These are phyloP conservation scores for Rhea americana DNA, from an alignment of 2,113 vertebrate species.

Conservation along the genomic window DNA sequence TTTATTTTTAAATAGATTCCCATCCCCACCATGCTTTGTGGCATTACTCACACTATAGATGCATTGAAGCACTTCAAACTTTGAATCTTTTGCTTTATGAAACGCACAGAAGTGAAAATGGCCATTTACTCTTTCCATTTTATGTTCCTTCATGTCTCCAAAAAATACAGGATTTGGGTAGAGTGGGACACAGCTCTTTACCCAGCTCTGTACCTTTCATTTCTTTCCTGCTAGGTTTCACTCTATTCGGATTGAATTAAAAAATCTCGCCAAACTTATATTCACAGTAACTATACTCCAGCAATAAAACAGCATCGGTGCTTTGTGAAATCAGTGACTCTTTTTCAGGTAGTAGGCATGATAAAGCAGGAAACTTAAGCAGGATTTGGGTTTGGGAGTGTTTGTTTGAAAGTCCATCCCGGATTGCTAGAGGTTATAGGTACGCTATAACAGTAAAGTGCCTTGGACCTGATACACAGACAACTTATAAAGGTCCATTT, in stretches of 20 bases:
- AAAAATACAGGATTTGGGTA: slow-evolving; percentile 35
- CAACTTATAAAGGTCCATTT: slow-evolving; percentile 32
- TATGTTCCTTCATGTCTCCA: slow-evolving; percentile 35
- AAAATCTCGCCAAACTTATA: background rate
- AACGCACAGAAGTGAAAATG: slow-evolving; percentile 8
- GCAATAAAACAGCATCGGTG: background rate
- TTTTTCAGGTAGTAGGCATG: background rate
- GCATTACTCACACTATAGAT: background rate
- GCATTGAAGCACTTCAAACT: background rate
- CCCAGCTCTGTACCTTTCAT: background rate
- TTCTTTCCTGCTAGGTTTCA: slow-evolving; percentile 25
- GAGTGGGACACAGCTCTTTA: background rate
- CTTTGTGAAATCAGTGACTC: background rate
- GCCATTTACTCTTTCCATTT: slow-evolving; percentile 31
- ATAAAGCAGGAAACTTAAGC: background rate
- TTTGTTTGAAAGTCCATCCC: background rate
- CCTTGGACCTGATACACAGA: background rate
- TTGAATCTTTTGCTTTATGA: slow-evolving; percentile 52
- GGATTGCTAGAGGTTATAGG: slow-evolving; percentile 1
- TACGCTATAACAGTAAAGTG: background rate
- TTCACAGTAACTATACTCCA: background rate
- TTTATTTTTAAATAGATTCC: slow-evolving; percentile 1
- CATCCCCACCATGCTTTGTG: background rate
- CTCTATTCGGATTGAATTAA: background rate
- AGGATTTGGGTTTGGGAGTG: background rate